Base-by-base conservation (phyloP, 2,797 vertebrate genomes). In the Spea hammondii region DNA sequence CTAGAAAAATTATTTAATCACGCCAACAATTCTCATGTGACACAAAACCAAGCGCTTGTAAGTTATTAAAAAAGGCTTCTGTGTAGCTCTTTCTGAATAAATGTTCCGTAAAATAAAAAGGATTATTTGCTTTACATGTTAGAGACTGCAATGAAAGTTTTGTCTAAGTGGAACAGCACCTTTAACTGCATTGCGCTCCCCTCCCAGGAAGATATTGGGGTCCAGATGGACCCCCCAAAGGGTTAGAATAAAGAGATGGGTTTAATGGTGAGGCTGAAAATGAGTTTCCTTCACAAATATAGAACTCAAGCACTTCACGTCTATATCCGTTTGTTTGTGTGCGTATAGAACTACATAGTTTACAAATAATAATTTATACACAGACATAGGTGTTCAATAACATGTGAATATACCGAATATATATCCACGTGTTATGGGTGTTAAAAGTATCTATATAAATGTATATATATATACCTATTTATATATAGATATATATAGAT, bases 401-500 rank as follows among this genome's bases (percentile, higher is more conserved):
- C 32, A 13, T 51, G 49, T 70, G 17, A 9, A 45, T 65, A 45
- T 59, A 46, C 13, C 32, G 46, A 13, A 67, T 69, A 51, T 69
- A 50, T 10, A 71, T 47, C 17, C 32, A 71, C 32, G 5, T 46
- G 17, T 46, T 55, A 57, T 59, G 32, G 14, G 47, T 32, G 32
- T 70, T 10, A 0, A 8, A 69, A 53, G 71, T 80, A 80, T 71
- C 67, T 59, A 76, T 76, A 76, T 76, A 68, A 60, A 79, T 74
- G 77, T 79, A 57, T 76, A 72, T 80, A 69, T 74, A 66, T 45
- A 44, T 79, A 48, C 57, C 32, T 71, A 73, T 70, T 70, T 71
- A 80, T 75, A 73, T 65, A 80, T 75, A 75, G 14, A 70, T 70
- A 54, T 77, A 68, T 79, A 74, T 55, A 73, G 57, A 69, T 59